phyloP scores from a whole-genome alignment of 1,140 invertebrate genomes.

The Magallana ariakensis region DNA sequence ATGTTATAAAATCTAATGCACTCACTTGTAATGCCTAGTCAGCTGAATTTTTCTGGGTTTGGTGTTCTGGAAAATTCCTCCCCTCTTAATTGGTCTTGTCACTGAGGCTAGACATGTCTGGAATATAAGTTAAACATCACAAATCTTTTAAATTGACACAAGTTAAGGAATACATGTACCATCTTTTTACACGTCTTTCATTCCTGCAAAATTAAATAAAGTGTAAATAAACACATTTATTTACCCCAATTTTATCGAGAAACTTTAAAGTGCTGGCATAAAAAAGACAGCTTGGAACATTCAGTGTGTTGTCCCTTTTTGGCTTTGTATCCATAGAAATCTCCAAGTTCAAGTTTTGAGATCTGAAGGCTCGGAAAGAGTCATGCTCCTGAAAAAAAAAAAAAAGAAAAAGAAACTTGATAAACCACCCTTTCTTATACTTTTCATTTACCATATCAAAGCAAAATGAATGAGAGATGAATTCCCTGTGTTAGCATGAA shows the following conservation, averaged over 20 bases:
- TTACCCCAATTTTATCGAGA: constrained; percentile 94
- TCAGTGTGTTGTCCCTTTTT: constrained; percentile 58
- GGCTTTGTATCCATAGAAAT: constrained; percentile 93
- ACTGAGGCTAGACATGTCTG: constrained; percentile 95
- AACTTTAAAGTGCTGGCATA: constrained; percentile 93
- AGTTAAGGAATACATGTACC: too few species aligned
- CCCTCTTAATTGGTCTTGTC: constrained; percentile 94
- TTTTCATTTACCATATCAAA: too few species aligned
- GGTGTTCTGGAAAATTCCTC: constrained; percentile 91
- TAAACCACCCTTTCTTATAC: too few species aligned
- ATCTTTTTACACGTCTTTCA: too few species aligned
- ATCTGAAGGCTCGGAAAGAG: constrained; percentile 91
- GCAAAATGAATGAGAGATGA: too few species aligned
- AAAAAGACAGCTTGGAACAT: constrained; percentile 87
- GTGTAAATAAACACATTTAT: not conserved
- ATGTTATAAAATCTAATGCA: constrained; percentile 30
- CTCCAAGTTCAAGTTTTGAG: constrained; percentile 93
- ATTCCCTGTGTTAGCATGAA: too few species aligned
- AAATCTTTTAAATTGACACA: too few species aligned
- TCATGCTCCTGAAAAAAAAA: constrained; percentile 84
- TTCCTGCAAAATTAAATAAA: not conserved
- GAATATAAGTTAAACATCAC: constrained; percentile 52
- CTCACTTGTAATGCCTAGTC: constrained; percentile 90
- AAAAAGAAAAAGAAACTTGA: constrained; percentile 12
- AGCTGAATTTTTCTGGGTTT: constrained; percentile 92